Percentiles rank a stretch among this genome's conserved stretches.
Conservation (phyloP, 2,888 invertebrate species). For the Drosophila flavopinicola region DNA sequence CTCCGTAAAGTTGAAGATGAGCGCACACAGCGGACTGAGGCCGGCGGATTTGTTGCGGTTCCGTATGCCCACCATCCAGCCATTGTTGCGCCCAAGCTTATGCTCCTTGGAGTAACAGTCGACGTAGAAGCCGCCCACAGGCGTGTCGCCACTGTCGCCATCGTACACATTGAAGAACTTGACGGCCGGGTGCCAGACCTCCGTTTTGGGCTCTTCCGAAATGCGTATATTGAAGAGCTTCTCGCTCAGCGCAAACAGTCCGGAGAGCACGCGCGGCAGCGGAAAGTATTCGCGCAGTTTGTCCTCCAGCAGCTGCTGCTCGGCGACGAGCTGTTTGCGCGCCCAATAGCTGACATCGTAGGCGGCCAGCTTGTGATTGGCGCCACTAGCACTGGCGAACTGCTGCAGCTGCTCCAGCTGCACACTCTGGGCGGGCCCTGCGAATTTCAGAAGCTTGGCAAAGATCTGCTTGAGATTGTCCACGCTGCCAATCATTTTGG, state of each 20-base stretch:
- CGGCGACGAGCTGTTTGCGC: slow-evolving; percentile 88
- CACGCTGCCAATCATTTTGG: slow-evolving; percentile 94
- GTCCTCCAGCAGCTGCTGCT: slow-evolving; percentile 89
- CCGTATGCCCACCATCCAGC: slow-evolving; percentile 92
- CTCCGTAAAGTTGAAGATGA: slow-evolving; percentile 92
- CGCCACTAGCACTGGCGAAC: slow-evolving; percentile 90
- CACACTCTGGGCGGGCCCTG: slow-evolving; percentile 89
- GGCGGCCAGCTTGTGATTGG: slow-evolving; percentile 88
- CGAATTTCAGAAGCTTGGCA: slow-evolving; percentile 87
- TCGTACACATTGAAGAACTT: slow-evolving; percentile 93
- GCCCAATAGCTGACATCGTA: slow-evolving; percentile 97
- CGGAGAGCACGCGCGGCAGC: slow-evolving; percentile 90
- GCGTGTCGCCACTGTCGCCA: slow-evolving; percentile 81
- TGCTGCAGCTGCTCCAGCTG: slow-evolving; percentile 90
- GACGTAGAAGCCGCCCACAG: slow-evolving; percentile 93
- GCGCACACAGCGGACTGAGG: slow-evolving; percentile 90
- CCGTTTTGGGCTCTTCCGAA: slow-evolving; percentile 87
- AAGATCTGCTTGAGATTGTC: slow-evolving; percentile 90
- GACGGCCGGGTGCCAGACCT: slow-evolving; percentile 94
- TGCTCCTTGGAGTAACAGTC: slow-evolving; percentile 91
- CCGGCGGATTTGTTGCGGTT: slow-evolving; percentile 88
- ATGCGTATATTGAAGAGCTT: slow-evolving; percentile 92
- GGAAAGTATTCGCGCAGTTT: slow-evolving; percentile 93
- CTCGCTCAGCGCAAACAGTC: slow-evolving; percentile 90
- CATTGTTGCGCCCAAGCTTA: slow-evolving; percentile 88